phyloP scores from a whole-genome alignment of 2,113 vertebrate species.

The Pomatorhinus ruficollis region DNA sequence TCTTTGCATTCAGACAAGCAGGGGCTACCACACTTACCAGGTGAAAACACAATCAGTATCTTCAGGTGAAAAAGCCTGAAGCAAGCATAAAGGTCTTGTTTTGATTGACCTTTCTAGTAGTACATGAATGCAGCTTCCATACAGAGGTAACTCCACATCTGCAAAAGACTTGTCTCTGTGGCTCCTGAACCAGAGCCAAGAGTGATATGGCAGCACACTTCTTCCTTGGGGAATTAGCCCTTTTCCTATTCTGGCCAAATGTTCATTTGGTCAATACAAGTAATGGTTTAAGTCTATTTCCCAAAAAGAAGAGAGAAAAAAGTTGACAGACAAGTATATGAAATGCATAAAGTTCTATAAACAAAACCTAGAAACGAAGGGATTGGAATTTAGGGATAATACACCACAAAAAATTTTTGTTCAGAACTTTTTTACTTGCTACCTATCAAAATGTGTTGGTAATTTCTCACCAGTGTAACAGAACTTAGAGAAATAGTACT shows the following conservation, averaged over 20 bases:
- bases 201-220: slow-evolving; percentile 44
- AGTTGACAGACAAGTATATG: not conserved
- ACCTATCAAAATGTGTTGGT: not conserved
- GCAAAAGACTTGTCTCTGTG: slow-evolving; percentile 14
- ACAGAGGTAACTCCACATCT: slow-evolving; percentile 32
- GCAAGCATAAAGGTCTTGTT: not conserved
- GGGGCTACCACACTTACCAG: not conserved
- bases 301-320: not conserved
- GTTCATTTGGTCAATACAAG: not conserved
- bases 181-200: slow-evolving; percentile 6
- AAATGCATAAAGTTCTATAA: not conserved
- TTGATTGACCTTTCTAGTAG: not conserved
- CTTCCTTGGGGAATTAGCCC: slow-evolving; percentile 27
- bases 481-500: not conserved
- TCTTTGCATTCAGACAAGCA: not conserved
- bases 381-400: not conserved
- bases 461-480: not conserved
- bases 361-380: not conserved
- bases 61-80: slow-evolving; percentile 10
- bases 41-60: not conserved
- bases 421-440: not conserved
- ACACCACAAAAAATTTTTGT: not conserved
- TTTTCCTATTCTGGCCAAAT: slow-evolving; percentile 6
- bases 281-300: not conserved
- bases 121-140: not conserved